phyloP scores from a whole-genome alignment of 2,888 invertebrate genomes.

The Drosophila aldrichi region DNA sequence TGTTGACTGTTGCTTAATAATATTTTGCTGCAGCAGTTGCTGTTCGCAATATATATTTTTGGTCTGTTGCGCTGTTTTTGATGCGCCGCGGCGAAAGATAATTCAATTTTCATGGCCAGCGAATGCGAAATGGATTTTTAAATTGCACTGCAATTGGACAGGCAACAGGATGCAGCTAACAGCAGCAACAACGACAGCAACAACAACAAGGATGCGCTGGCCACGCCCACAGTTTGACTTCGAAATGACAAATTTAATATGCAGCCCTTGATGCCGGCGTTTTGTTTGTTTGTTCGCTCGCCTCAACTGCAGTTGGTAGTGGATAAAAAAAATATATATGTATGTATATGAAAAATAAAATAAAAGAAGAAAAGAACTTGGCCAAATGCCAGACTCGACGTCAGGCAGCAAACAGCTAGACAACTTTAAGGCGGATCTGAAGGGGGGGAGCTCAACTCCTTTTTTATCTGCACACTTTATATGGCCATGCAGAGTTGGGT shows the following conservation, averaged over 20 bases:
- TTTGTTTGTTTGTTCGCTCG: slow-evolving; percentile 63
- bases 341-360: neutral
- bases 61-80: slow-evolving; percentile 2
- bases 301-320: slow-evolving; percentile 49
- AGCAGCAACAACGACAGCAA: neutral
- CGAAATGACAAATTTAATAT: slow-evolving; percentile 79
- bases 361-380: slow-evolving; percentile 38
- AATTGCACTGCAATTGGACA: slow-evolving; percentile 57
- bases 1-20: slow-evolving; percentile 27
- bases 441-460: slow-evolving; percentile 24
- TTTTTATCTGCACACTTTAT: slow-evolving; percentile 68
- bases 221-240: slow-evolving; percentile 32
- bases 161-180: slow-evolving; percentile 26
- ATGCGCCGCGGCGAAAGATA: slow-evolving; percentile 20
- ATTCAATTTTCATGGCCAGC: slow-evolving; percentile 52
- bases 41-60: neutral
- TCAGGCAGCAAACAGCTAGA: slow-evolving; percentile 22
- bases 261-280: slow-evolving; percentile 51
- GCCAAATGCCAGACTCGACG: slow-evolving; percentile 65
- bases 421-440: neutral
- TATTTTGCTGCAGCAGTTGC: slow-evolving; percentile 24
- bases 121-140: slow-evolving; percentile 53
- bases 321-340: slow-evolving; percentile 8
- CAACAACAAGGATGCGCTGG: slow-evolving; percentile 21
- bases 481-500: slow-evolving; percentile 31